Conservation (phyloP, 2,888 invertebrate genomes). For the Lasius fuliginosus region DNA sequence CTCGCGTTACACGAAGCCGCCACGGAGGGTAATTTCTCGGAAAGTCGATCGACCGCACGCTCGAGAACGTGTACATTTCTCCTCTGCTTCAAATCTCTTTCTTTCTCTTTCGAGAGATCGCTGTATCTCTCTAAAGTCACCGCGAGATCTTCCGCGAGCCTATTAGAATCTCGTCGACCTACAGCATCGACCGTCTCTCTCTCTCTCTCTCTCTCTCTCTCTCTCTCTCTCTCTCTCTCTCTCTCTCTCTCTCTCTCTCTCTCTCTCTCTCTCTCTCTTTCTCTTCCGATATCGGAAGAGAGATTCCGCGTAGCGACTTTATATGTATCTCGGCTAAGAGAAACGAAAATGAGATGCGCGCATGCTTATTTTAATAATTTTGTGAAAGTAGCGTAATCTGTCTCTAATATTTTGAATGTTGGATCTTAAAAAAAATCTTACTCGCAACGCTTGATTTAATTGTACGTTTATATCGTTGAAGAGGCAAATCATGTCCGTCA, state of each 20-base stretch:
- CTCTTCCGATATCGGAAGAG: background rate
- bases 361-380: background rate
- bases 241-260: background rate
- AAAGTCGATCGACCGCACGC: slow-evolving; percentile 52
- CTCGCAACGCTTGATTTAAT: slow-evolving; percentile 2
- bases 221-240: background rate
- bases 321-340: background rate
- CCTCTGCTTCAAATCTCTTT: slow-evolving; percentile 30
- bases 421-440: background rate
- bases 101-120: background rate
- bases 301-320: background rate
- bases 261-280: no score
- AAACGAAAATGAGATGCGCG: background rate
- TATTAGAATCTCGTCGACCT: slow-evolving; percentile 43
- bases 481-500: slow-evolving; percentile 41
- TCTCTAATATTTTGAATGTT: background rate
- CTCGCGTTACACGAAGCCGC: slow-evolving; percentile 42
- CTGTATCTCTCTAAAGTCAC: background rate
- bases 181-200: background rate
- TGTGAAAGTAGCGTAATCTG: background rate
- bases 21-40: slow-evolving; percentile 54
- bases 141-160: slow-evolving; percentile 7
- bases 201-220: no score
- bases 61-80: slow-evolving; percentile 56
- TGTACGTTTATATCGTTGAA: slow-evolving; percentile 10